Percentiles rank a stretch among this genome's conserved stretches.
Evolutionary conservation across 2,797 vertebrate species (phyloP).

Genomic region (Peromyscus melanophrys): DNA sequence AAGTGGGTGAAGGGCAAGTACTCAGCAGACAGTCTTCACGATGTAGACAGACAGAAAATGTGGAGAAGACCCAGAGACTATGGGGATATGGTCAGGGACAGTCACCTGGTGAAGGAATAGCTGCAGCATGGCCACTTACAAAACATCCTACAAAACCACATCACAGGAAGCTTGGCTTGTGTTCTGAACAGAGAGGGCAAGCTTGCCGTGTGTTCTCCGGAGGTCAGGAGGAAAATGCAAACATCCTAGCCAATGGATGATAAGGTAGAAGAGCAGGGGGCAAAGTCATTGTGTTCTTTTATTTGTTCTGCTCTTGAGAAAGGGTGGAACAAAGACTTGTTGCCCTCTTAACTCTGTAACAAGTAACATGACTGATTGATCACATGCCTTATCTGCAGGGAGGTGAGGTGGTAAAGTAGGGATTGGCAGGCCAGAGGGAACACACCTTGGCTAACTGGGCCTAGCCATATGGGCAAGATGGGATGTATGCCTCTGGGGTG

Average conservation of each 20-base stretch:
- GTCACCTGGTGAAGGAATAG: conserved; percentile 21
- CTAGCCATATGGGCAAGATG: too few relatives aligned
- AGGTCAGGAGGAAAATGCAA: not conserved
- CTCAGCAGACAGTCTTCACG: conserved; percentile 3
- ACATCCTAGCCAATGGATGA: not conserved
- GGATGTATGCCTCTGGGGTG: too few relatives aligned
- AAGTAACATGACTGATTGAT: not conserved
- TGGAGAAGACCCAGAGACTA: not conserved
- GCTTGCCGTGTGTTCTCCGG: not conserved
- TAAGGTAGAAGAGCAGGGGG: not conserved
- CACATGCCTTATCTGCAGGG: not conserved
- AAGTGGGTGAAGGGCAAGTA: not conserved
- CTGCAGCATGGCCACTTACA: not conserved
- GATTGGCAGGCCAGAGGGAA: not conserved
- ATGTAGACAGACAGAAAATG: not conserved
- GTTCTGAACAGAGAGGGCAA: not conserved
- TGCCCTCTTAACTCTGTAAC: not conserved
- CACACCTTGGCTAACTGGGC: rapidly evolving
- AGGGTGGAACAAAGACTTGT: not conserved
- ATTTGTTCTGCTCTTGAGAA: not conserved
- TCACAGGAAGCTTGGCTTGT: not conserved
- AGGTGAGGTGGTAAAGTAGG: not conserved
- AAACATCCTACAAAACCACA: conserved; percentile 1
- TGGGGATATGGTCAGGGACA: not conserved
- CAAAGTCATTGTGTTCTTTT: not conserved